Conservation (phyloP, 2,797 vertebrate species). For the Lagodon rhomboides region DNA sequence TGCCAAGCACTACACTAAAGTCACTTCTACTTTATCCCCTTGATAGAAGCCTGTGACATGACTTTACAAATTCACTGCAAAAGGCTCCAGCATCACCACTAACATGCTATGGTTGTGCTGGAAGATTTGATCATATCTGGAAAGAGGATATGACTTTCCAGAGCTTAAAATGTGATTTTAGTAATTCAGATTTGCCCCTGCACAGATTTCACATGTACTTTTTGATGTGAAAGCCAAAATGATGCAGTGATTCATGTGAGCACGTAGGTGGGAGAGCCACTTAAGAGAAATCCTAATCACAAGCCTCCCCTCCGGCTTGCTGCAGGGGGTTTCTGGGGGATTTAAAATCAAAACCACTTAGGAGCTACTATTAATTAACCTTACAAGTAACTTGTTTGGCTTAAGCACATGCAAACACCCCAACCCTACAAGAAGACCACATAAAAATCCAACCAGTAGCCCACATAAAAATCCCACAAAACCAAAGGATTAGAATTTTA, state of each 20-base stretch:
- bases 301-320: constrained; percentile 57
- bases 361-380: constrained; percentile 68
- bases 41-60: constrained; percentile 58
- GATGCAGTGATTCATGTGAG: constrained; percentile 63
- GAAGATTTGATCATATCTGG: constrained; percentile 7
- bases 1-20: constrained; percentile 58
- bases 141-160: constrained; percentile 19
- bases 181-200: constrained; percentile 39
- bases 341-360: constrained; percentile 69
- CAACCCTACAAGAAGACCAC: neutral
- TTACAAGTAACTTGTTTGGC: constrained; percentile 58
- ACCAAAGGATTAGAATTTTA: constrained; percentile 14
- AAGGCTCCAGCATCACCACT: constrained; percentile 13
- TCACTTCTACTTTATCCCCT: constrained; percentile 58
- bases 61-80: constrained; percentile 50
- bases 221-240: constrained; percentile 53
- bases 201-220: constrained; percentile 19
- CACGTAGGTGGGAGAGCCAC: constrained; percentile 54
- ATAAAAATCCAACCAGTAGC: neutral
- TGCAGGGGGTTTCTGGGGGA: constrained; percentile 54
- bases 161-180: constrained; percentile 35
- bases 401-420: constrained; percentile 46
- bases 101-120: constrained; percentile 11
- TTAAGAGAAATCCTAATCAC: constrained; percentile 71
- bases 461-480: neutral